Percentiles rank a stretch among this genome's conserved stretches.
Evolutionary conservation across 2,113 vertebrate species (phyloP).

Genomic region (Chionomys nivalis): DNA sequence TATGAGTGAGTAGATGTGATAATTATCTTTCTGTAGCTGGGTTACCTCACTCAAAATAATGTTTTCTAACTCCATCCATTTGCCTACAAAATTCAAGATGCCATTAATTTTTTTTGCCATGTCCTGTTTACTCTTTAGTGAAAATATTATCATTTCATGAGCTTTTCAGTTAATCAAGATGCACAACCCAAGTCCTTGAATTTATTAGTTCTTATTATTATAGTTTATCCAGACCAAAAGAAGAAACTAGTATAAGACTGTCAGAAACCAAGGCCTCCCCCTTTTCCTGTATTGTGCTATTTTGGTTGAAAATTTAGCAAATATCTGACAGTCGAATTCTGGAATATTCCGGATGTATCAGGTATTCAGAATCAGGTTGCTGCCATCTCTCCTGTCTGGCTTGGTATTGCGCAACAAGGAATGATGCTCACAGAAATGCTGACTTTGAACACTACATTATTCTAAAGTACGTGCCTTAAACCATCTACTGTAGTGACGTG

Average conservation of each 20-base stretch:
- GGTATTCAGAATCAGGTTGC: background rate
- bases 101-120: too few species aligned
- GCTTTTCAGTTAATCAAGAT: background rate
- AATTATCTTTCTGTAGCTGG: too few species aligned
- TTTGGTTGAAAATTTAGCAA: background rate
- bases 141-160: slow-evolving; percentile 1
- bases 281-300: background rate
- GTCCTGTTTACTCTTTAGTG: background rate
- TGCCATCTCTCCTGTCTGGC: background rate
- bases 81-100: too few species aligned
- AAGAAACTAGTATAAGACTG: background rate
- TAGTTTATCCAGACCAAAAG: background rate
- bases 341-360: background rate
- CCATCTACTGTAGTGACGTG: background rate
- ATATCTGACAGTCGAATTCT: background rate
- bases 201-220: background rate
- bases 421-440: background rate
- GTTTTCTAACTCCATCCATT: too few species aligned
- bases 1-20: too few species aligned
- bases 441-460: background rate
- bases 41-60: too few species aligned
- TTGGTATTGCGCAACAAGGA: background rate
- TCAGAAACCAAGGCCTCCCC: background rate
- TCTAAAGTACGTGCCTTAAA: background rate
- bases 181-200: background rate